phyloP scores from a whole-genome alignment of 2,113 vertebrate genomes.

The Nothocercus julius region DNA sequence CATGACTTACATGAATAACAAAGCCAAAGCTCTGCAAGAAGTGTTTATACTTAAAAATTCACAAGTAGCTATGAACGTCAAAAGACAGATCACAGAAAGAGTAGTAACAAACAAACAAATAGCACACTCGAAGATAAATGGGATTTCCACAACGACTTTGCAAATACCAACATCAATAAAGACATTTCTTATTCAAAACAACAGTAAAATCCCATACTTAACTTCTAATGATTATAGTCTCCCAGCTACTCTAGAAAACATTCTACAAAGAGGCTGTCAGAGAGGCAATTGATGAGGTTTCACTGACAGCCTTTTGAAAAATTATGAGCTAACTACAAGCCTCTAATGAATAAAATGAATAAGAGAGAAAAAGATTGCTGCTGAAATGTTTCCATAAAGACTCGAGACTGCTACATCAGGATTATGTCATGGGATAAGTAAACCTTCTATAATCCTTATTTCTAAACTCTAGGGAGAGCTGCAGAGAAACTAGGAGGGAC shows the following conservation, averaged over 20 bases:
- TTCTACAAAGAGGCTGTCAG: not conserved
- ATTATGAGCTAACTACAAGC: not conserved
- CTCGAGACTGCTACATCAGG: constrained; percentile 38
- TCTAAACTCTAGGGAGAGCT: constrained; percentile 25
- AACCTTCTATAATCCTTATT: constrained; percentile 25
- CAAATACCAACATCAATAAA: not conserved
- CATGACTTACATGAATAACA: not conserved
- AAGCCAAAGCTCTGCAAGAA: not conserved
- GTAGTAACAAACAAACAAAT: not conserved
- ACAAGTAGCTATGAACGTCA: not conserved
- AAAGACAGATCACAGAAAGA: not conserved
- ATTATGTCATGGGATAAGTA: constrained; percentile 9
- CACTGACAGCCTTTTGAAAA: not conserved
- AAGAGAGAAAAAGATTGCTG: constrained; percentile 3
- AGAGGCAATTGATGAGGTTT: not conserved
- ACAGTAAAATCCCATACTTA: not conserved
- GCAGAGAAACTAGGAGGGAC: not conserved
- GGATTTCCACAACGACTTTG: not conserved
- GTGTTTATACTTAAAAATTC: not conserved
- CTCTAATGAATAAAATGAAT: not conserved
- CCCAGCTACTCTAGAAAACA: not conserved
- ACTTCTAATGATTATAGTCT: not conserved
- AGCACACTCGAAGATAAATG: not conserved
- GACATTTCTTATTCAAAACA: not conserved
- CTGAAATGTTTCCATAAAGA: constrained; percentile 14